Evolutionary conservation across 1,140 invertebrate species (phyloP).

Genomic region (Papilio polytes): DNA sequence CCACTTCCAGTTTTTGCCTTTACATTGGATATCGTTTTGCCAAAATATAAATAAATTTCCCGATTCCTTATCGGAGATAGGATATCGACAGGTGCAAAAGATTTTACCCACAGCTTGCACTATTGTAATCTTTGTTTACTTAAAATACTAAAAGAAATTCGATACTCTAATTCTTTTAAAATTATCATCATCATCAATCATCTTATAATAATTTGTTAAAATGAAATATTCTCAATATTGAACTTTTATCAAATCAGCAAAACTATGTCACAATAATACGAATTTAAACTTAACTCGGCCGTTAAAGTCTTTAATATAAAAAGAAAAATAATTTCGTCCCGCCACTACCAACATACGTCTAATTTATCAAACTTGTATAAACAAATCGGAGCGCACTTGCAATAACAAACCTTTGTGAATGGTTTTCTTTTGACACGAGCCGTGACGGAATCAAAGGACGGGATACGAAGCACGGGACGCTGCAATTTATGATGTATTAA

Average conservation of each 20-base stretch:
- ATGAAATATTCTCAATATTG: neutral
- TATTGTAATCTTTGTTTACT: constrained; percentile 1
- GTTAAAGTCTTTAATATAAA: constrained; percentile 27
- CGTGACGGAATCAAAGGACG: constrained; percentile 74
- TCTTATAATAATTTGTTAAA: no score
- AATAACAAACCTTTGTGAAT: constrained; percentile 76
- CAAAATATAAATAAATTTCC: no score
- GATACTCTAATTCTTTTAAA: neutral
- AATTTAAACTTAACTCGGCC: neutral
- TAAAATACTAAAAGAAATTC: neutral
- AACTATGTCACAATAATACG: neutral
- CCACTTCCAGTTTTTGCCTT: no score
- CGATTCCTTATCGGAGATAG: neutral
- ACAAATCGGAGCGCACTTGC: constrained; percentile 71
- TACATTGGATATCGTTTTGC: no score
- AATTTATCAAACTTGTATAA: constrained; percentile 73
- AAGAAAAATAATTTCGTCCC: constrained; percentile 34
- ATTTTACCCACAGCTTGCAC: neutral
- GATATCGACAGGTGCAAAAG: constrained; percentile 8
- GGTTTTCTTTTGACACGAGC: constrained; percentile 69
- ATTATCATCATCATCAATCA: no score
- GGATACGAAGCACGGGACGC: constrained; percentile 58
- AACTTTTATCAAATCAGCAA: neutral
- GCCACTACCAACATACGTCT: constrained; percentile 49
- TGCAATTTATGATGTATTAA: constrained; percentile 49